Conservation (phyloP, 2,113 vertebrate genomes). For the Heliornis fulica region DNA sequence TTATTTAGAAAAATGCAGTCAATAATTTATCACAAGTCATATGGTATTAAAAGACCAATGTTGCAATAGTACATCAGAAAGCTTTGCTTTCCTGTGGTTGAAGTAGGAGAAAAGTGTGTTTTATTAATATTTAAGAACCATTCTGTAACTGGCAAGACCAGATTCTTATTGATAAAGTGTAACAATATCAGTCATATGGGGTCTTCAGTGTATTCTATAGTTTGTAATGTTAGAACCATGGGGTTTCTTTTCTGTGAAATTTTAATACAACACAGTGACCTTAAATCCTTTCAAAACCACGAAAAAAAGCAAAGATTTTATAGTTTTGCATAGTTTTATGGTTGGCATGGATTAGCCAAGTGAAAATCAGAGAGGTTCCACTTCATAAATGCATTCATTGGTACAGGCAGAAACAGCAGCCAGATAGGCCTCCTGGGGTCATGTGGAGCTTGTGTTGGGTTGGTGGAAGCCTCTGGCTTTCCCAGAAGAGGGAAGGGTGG, state of each 20-base stretch:
- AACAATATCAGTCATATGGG: not conserved
- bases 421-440: not conserved
- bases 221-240: not conserved
- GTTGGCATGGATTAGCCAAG: not conserved
- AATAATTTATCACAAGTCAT: conserved; percentile 47
- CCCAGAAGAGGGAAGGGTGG: not conserved
- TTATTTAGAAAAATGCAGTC: conserved; percentile 39
- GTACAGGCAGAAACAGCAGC: not conserved
- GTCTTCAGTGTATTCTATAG: not conserved
- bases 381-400: not conserved
- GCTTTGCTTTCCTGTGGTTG: not conserved
- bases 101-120: not conserved
- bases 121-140: conserved; percentile 16
- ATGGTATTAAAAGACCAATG: not conserved
- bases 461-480: not conserved
- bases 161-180: not conserved
- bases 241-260: not conserved
- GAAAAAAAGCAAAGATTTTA: not conserved
- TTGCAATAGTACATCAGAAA: not conserved
- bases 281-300: not conserved
- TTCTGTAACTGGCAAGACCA: not conserved
- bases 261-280: not conserved
- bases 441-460: not conserved
- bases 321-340: not conserved
- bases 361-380: not conserved